These are phyloP conservation scores for Pseudopodoces humilis DNA, from an alignment of 2,113 vertebrate genomes.

Conservation along the genomic window DNA sequence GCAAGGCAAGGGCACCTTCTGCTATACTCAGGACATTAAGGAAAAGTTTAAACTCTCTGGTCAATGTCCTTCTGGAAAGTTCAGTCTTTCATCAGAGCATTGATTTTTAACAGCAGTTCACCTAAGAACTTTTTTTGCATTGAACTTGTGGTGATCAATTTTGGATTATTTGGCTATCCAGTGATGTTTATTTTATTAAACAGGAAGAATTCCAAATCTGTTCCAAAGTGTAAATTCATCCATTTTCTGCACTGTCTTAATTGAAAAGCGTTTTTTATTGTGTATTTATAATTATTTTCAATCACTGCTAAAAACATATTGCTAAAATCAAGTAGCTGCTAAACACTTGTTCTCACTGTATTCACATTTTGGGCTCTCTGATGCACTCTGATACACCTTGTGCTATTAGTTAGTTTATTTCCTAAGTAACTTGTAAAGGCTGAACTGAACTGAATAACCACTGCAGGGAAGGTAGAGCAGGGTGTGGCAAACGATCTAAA, in stretches of 20 bases:
- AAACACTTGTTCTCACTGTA: background rate
- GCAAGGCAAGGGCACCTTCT: background rate
- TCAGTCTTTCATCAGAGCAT: background rate
- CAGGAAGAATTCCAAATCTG: background rate
- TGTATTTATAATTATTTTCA: background rate
- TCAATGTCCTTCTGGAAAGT: background rate
- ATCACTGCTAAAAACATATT: background rate
- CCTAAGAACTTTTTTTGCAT: accelerated
- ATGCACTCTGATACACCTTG: background rate
- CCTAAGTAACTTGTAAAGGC: background rate
- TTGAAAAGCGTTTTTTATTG: background rate
- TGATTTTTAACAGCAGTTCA: background rate
- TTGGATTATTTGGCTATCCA: background rate
- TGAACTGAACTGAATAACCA: background rate
- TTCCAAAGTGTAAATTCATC: background rate
- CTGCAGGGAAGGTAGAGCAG: background rate
- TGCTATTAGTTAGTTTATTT: background rate
- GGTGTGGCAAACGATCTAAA: background rate
- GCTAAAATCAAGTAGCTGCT: background rate
- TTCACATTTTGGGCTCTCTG: background rate
- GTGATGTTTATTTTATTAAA: background rate
- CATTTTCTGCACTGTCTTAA: background rate
- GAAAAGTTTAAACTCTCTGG: background rate
- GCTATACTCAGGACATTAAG: background rate
- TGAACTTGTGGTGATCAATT: background rate